phyloP scores from a whole-genome alignment of 2,888 invertebrate species.

The Idaea straminata region DNA sequence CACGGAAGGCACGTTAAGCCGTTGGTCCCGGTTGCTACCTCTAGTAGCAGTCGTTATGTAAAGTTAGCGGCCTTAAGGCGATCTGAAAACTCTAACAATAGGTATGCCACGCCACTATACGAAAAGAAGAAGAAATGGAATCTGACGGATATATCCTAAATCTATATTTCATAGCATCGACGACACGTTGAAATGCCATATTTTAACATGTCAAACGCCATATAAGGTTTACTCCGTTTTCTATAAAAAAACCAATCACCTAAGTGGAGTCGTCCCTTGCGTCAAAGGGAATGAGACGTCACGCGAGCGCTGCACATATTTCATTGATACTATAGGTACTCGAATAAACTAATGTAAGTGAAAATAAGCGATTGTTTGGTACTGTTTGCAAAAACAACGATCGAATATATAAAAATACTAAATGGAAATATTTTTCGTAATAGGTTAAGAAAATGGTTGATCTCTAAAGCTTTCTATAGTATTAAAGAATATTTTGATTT shows the following conservation, averaged over 20 bases:
- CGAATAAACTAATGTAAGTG: constrained; percentile 75
- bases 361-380: constrained; percentile 69
- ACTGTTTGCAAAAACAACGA: constrained; percentile 39
- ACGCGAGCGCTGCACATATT: constrained; percentile 72
- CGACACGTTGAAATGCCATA: background rate
- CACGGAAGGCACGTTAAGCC: too few relatives aligned
- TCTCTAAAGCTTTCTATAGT: too few relatives aligned
- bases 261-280: constrained; percentile 50
- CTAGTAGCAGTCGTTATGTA: too few relatives aligned
- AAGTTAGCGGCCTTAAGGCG: too few relatives aligned
- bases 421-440: too few relatives aligned
- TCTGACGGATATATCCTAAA: too few relatives aligned
- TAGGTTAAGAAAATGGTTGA: too few relatives aligned
- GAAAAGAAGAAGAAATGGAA: too few relatives aligned
- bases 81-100: too few relatives aligned
- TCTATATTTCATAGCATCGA: background rate
- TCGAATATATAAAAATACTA: background rate
- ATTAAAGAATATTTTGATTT: too few relatives aligned
- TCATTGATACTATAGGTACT: constrained; percentile 75
- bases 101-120: too few relatives aligned
- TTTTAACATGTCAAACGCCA: constrained; percentile 26
- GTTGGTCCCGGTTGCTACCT: too few relatives aligned
- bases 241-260: constrained; percentile 65
- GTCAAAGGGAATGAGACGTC: constrained; percentile 62
- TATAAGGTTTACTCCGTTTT: constrained; percentile 34